Percentiles rank a stretch among this genome's conserved stretches.
phyloP scores from a whole-genome alignment of 1,140 invertebrate genomes.

The Diabrotica undecimpunctata region DNA sequence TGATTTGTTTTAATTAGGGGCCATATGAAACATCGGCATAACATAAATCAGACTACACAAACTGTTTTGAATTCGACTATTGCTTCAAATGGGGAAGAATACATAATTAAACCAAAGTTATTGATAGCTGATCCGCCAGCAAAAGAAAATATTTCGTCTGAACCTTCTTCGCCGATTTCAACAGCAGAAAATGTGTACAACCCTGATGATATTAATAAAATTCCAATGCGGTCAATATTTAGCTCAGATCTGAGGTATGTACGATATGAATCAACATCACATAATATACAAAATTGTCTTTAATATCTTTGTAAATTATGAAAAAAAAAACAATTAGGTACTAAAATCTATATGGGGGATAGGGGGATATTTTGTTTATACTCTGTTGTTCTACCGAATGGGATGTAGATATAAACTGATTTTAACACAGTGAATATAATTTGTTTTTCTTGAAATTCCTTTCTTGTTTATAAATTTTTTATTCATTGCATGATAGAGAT shows the following conservation, averaged over 20 bases:
- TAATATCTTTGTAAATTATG: too few species aligned
- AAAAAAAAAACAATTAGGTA: too few species aligned
- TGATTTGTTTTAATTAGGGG: constrained; percentile 13
- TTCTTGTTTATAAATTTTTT: too few species aligned
- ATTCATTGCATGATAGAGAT: too few species aligned
- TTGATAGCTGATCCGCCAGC: constrained; percentile 22
- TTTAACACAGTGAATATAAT: too few species aligned
- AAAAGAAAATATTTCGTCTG: constrained; percentile 14
- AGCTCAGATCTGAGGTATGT: constrained; percentile 46
- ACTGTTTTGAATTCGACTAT: constrained; percentile 53
- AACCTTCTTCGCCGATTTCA: constrained; percentile 21
- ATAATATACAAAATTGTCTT: too few species aligned
- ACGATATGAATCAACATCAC: too few species aligned
- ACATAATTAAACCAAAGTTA: constrained; percentile 50
- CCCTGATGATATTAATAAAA: constrained; percentile 58
- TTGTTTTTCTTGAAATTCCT: too few species aligned
- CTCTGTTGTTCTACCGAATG: too few species aligned
- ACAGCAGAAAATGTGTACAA: constrained; percentile 48
- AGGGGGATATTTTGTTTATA: too few species aligned
- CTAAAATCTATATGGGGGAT: too few species aligned
- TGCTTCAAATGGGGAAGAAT: constrained; percentile 52
- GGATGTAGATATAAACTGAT: too few species aligned
- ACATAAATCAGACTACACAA: constrained; percentile 45
- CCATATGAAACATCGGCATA: constrained; percentile 59
- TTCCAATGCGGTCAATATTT: constrained; percentile 66